Evolutionary conservation across 2,113 vertebrate species (phyloP).

Genomic region (Herpailurus yagouaroundi): DNA sequence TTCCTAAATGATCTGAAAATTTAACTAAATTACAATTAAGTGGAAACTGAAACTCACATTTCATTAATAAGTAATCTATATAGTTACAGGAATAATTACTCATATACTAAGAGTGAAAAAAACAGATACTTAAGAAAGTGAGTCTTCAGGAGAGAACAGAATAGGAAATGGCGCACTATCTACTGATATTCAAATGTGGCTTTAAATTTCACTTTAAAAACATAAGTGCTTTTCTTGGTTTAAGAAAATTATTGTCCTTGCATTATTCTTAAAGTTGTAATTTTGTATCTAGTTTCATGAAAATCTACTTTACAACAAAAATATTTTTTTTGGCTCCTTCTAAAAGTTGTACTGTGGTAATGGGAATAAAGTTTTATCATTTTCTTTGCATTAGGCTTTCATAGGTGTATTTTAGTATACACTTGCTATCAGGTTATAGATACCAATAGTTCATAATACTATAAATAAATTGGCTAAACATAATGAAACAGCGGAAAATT

Average conservation of each 20-base stretch:
- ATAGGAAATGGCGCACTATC: not conserved
- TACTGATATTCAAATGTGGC: not conserved
- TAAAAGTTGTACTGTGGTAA: not conserved
- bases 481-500: not conserved
- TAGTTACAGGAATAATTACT: not conserved
- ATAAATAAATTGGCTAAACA: slow-evolving; percentile 13
- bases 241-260: slow-evolving; percentile 28
- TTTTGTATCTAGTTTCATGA: not conserved
- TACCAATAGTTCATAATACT: not conserved
- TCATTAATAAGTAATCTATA: not conserved
- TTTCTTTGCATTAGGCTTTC: not conserved
- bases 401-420: not conserved
- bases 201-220: slow-evolving; percentile 36
- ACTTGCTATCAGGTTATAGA: not conserved
- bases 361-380: not conserved
- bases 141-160: not conserved
- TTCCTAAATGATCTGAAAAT: slow-evolving; percentile 27
- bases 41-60: not conserved
- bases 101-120: slow-evolving; percentile 19
- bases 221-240: not conserved
- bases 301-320: not conserved
- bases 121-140: not conserved
- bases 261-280: not conserved
- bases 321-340: not conserved
- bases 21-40: not conserved